Conservation (phyloP, 1,140 invertebrate species). For the Galleria mellonella region DNA sequence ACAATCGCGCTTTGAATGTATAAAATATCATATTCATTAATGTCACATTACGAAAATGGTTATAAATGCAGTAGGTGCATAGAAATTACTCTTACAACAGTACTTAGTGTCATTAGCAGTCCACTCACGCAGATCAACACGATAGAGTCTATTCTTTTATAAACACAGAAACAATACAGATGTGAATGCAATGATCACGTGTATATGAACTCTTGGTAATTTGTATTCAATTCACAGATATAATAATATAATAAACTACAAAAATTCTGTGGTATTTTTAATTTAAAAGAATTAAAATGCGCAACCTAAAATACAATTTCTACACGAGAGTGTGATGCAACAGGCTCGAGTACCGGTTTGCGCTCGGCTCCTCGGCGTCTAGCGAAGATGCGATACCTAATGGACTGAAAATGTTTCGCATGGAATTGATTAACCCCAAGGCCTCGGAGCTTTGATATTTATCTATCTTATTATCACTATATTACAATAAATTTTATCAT, state of each 20-base stretch:
- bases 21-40: constrained; percentile 24
- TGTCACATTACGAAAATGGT: constrained; percentile 26
- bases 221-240: constrained; percentile 2
- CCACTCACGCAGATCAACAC: constrained; percentile 23
- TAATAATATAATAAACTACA: not conserved
- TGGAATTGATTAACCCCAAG: constrained; percentile 41
- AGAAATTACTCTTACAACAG: constrained; percentile 11
- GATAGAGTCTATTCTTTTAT: constrained; percentile 1
- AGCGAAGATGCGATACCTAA: constrained; percentile 38
- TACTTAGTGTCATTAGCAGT: constrained; percentile 12
- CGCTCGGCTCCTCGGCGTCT: constrained; percentile 57
- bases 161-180: constrained; percentile 1
- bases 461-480: constrained; percentile 8
- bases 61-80: constrained; percentile 19
- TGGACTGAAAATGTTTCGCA: constrained; percentile 40
- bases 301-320: constrained; percentile 27
- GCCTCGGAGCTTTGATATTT: constrained; percentile 10
- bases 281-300: not conserved
- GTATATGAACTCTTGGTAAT: not conserved
- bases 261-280: not conserved
- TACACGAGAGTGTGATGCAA: constrained; percentile 43
- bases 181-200: constrained; percentile 1
- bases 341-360: constrained; percentile 46
- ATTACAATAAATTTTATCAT: not conserved
- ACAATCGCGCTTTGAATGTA: constrained; percentile 10